These are phyloP conservation scores for Cantharis lateralis DNA, from an alignment of 2,888 invertebrate genomes.

Conservation along the genomic window DNA sequence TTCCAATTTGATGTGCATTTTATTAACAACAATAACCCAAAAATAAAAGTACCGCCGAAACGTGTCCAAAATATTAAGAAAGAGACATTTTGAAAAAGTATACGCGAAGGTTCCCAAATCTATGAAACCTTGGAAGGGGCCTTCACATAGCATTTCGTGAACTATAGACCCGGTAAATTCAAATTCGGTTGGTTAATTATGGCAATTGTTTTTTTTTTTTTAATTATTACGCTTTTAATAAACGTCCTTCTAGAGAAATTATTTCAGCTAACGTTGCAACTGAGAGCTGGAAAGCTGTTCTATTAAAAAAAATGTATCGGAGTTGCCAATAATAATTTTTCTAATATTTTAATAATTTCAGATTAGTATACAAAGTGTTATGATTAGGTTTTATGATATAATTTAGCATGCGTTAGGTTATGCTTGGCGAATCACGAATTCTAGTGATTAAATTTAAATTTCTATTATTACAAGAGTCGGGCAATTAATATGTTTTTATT, in stretches of 20 bases:
- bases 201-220: not conserved
- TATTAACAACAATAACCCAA: not conserved
- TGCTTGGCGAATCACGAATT: not conserved
- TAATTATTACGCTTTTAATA: not conserved
- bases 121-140: not conserved
- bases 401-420: not conserved
- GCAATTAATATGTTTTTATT: not conserved
- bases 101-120: not conserved
- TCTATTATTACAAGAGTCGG: not conserved
- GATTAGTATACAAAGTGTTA: not conserved
- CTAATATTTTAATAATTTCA: not conserved
- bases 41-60: not conserved
- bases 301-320: too few relatives aligned
- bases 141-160: not conserved
- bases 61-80: not conserved
- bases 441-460: not conserved
- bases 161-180: not conserved
- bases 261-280: not conserved
- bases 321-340: too few relatives aligned
- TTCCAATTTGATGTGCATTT: not conserved
- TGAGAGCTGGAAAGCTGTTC: not conserved
- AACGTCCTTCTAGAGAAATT: not conserved
- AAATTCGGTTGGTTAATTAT: not conserved
- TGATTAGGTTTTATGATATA: not conserved
- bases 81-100: not conserved